A percentile compares a stretch with the other conserved stretches of the same genome.
These are phyloP conservation scores for Notarius lentiginosus DNA, from an alignment of 2,113 vertebrate genomes.

Conservation along the genomic window DNA sequence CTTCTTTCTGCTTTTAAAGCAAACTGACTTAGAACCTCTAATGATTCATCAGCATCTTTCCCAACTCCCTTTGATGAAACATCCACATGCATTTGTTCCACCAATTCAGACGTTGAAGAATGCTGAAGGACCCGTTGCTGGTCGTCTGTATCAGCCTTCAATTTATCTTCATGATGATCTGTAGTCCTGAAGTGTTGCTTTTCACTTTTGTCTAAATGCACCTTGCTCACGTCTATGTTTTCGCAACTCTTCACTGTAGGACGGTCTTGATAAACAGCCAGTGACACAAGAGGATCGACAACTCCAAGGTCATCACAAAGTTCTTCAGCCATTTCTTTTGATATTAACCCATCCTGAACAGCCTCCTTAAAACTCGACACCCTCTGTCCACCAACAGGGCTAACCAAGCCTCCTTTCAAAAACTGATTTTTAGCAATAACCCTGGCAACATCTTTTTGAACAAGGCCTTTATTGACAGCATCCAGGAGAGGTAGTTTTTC, in stretches of 20 bases:
- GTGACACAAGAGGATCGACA: constrained; percentile 29
- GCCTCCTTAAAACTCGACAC: constrained; percentile 74
- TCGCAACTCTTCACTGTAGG: constrained; percentile 40
- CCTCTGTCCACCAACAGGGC: constrained; percentile 66
- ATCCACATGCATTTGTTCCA: constrained; percentile 2
- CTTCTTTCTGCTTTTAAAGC: constrained; percentile 66
- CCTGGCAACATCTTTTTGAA: constrained; percentile 75
- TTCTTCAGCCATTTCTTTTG: constrained; percentile 66
- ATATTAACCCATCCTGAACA: constrained; percentile 69
- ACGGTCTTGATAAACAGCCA: constrained; percentile 49
- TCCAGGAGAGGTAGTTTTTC: constrained; percentile 73
- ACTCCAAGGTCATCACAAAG: constrained; percentile 58
- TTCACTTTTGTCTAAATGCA: constrained; percentile 20
- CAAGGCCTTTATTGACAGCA: constrained; percentile 72
- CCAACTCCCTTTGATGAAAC: constrained; percentile 20
- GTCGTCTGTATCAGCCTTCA: constrained; percentile 23
- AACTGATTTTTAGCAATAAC: constrained; percentile 78
- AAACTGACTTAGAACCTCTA: constrained; percentile 66
- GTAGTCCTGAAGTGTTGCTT: neutral
- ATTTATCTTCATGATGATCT: constrained; percentile 9
- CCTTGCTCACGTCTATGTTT: constrained; percentile 14
- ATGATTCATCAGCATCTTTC: constrained; percentile 55
- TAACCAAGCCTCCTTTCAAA: constrained; percentile 76
- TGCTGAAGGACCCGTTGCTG: neutral
- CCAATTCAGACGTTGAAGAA: constrained; percentile 19